Percentiles rank a stretch among this genome's conserved stretches.
Evolutionary conservation across 2,113 vertebrate species (phyloP).

Genomic region (Labeo rohita): DNA sequence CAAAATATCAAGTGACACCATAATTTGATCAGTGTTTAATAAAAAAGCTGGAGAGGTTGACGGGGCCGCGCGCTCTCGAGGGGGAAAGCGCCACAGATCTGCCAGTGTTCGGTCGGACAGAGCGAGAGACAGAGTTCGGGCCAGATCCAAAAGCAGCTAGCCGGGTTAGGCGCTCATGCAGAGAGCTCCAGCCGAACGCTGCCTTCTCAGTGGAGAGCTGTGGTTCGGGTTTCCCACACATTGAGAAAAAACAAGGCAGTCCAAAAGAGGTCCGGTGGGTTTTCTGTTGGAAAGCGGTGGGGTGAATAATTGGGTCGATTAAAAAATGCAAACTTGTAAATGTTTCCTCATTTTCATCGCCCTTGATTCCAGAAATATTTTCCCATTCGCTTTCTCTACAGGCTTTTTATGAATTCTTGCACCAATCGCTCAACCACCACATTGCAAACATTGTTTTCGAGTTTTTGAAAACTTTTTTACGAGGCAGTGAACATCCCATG

Average conservation of each 20-base stretch:
- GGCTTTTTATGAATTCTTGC: neutral
- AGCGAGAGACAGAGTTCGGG: slow-evolving; percentile 4
- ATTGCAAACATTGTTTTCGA: neutral
- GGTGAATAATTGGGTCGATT: neutral
- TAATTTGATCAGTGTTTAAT: slow-evolving; percentile 48
- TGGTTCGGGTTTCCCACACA: slow-evolving; percentile 62
- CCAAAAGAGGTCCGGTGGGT: slow-evolving; percentile 57
- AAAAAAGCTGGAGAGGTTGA: slow-evolving; percentile 49
- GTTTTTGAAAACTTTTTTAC: neutral
- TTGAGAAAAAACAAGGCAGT: slow-evolving; percentile 54
- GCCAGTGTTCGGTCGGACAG: slow-evolving; percentile 26
- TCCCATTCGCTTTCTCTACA: neutral
- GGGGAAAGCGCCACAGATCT: slow-evolving; percentile 35
- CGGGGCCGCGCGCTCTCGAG: slow-evolving; percentile 25
- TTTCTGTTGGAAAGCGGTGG: slow-evolving; percentile 52
- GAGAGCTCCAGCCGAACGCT: slow-evolving; percentile 48
- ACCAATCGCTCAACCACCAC: neutral
- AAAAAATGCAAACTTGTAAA: slow-evolving; percentile 54
- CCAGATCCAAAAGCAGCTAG: neutral
- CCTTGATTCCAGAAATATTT: neutral
- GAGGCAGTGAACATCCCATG: neutral
- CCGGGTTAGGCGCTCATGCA: slow-evolving; percentile 62
- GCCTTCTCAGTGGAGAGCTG: slow-evolving; percentile 55
- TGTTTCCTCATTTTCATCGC: neutral
- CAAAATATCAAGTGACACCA: slow-evolving; percentile 52